A percentile compares a stretch with the other conserved stretches of the same genome.
These are phyloP conservation scores for Thalassophryne amazonica DNA, from an alignment of 2,797 vertebrate genomes.

Conservation along the genomic window DNA sequence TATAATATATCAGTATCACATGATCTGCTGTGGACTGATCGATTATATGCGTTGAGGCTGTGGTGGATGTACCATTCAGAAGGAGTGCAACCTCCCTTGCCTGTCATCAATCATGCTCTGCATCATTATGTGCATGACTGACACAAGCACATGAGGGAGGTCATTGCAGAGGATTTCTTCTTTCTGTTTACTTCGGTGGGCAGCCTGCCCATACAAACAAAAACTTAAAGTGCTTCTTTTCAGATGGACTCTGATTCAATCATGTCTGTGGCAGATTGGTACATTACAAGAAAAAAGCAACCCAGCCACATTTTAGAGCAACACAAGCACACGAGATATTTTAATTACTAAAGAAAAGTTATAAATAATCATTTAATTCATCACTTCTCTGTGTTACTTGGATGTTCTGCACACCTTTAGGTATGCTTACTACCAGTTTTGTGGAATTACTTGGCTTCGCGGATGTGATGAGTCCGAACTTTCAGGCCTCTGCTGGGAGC, in stretches of 20 bases:
- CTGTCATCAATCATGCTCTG: no score
- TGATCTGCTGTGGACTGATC: not conserved
- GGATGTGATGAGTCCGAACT: no score
- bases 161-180: constrained; percentile 20
- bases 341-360: no score
- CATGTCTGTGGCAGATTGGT: constrained; percentile 31
- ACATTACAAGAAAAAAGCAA: constrained; percentile 22
- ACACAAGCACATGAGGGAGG: constrained; percentile 18
- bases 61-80: constrained; percentile 5
- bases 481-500: no score
- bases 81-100: no score
- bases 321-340: no score
- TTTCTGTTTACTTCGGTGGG: constrained; percentile 36
- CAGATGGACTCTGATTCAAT: constrained; percentile 37
- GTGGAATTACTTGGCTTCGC: no score
- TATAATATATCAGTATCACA: not conserved
- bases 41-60: not conserved
- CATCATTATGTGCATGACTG: not conserved
- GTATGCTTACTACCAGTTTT: no score
- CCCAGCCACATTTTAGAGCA: no score
- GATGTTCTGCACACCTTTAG: no score
- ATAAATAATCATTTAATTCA: not conserved
- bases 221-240: constrained; percentile 51
- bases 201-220: constrained; percentile 39
- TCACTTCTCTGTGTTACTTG: not conserved